A percentile compares a stretch with the other conserved stretches of the same genome.
Evolutionary conservation across 1,140 invertebrate genomes (phyloP).

Genomic region (Drosophila novamexicana): DNA sequence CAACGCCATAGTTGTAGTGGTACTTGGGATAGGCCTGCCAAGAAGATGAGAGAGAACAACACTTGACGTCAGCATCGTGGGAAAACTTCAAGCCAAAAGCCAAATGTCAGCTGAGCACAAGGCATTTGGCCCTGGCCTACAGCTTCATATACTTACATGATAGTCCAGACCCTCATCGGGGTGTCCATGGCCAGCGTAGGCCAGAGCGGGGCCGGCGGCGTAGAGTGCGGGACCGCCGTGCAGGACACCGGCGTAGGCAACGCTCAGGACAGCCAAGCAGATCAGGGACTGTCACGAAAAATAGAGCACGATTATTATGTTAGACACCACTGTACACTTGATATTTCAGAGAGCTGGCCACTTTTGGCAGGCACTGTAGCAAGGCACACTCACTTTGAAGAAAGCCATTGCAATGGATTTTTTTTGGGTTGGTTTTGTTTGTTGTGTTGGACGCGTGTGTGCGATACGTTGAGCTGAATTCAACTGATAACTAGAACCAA

Average conservation of each 20-base stretch:
- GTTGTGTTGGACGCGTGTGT: slow-evolving; percentile 58
- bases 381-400: slow-evolving; percentile 81
- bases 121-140: background rate
- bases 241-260: slow-evolving; percentile 79
- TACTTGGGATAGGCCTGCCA: slow-evolving; percentile 85
- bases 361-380: slow-evolving; percentile 8
- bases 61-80: slow-evolving; percentile 47
- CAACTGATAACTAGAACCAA: slow-evolving; percentile 85
- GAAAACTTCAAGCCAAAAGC: slow-evolving; percentile 8
- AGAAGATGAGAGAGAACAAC: slow-evolving; percentile 26
- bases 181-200: slow-evolving; percentile 66
- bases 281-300: slow-evolving; percentile 69
- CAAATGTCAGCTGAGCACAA: slow-evolving; percentile 57
- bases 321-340: slow-evolving; percentile 11
- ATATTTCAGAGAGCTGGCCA: background rate
- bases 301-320: slow-evolving; percentile 31
- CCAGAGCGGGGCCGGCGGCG: slow-evolving; percentile 59
- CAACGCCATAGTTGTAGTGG: slow-evolving; percentile 86
- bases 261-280: slow-evolving; percentile 82
- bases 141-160: slow-evolving; percentile 62
- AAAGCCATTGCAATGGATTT: slow-evolving; percentile 75
- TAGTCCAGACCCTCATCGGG: slow-evolving; percentile 80
- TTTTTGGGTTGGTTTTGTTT: slow-evolving; percentile 10
- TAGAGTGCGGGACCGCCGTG: slow-evolving; percentile 71
- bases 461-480: slow-evolving; percentile 77